These are phyloP conservation scores for Cheilosia vernalis DNA, from an alignment of 2,888 invertebrate genomes.

Conservation along the genomic window DNA sequence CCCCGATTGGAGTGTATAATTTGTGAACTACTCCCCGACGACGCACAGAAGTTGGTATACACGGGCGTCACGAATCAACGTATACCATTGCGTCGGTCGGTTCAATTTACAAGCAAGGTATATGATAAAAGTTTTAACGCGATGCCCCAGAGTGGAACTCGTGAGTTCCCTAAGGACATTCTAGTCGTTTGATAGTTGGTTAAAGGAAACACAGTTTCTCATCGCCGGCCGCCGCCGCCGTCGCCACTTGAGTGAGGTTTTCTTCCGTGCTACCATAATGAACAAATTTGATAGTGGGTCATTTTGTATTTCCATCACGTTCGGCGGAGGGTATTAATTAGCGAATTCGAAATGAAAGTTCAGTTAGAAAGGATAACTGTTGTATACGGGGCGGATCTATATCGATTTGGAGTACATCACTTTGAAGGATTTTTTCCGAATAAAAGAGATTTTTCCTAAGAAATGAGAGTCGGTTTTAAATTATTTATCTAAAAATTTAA, in stretches of 20 bases:
- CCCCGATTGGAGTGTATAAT: slow-evolving; percentile 35
- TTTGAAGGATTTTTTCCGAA: too few species aligned
- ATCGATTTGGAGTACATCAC: too few species aligned
- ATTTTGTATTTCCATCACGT: slow-evolving; percentile 71
- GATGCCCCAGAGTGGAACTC: slow-evolving; percentile 80
- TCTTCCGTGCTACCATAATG: slow-evolving; percentile 35
- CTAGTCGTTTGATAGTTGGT: slow-evolving; percentile 56
- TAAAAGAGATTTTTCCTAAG: too few species aligned
- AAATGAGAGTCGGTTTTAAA: too few species aligned
- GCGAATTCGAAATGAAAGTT: slow-evolving; percentile 33
- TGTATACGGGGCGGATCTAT: not conserved
- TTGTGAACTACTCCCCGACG: slow-evolving; percentile 71
- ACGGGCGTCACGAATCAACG: slow-evolving; percentile 60
- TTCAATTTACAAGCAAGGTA: slow-evolving; percentile 13
- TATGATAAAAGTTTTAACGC: slow-evolving; percentile 78
- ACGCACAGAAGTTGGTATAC: slow-evolving; percentile 62
- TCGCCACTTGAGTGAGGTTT: slow-evolving; percentile 24
- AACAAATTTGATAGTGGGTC: slow-evolving; percentile 65
- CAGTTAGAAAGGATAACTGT: slow-evolving; percentile 12
- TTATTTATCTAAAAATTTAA: too few species aligned
- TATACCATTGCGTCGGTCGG: slow-evolving; percentile 61
- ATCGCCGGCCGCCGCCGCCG: not conserved
- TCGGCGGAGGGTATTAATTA: slow-evolving; percentile 64
- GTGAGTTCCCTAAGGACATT: slow-evolving; percentile 80
- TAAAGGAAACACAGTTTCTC: slow-evolving; percentile 33